Percentiles rank a stretch among this genome's conserved stretches.
Evolutionary conservation across 1,140 invertebrate species (phyloP).

Genomic region (Leptinotarsa lineolata): DNA sequence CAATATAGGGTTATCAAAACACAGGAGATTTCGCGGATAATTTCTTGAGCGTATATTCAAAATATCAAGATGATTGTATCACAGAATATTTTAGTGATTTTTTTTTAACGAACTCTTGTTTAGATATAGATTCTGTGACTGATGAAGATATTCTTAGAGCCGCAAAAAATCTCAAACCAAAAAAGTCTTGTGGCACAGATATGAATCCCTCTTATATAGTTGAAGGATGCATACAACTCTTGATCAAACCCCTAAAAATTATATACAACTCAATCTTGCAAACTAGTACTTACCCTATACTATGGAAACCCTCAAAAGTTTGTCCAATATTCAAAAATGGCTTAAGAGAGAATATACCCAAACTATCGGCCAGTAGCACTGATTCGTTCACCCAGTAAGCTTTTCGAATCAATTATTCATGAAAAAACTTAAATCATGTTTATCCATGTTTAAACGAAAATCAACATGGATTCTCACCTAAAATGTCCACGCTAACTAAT

Average conservation of each 20-base stretch:
- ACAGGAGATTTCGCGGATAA: conserved; percentile 8
- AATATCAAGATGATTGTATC: conserved; percentile 2
- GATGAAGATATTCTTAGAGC: conserved; percentile 20
- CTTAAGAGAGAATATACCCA: conserved; percentile 12
- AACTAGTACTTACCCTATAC: too few species aligned
- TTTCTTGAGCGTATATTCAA: too few species aligned
- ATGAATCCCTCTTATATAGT: conserved; percentile 10
- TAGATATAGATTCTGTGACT: conserved; percentile 7
- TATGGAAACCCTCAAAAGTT: conserved; percentile 19
- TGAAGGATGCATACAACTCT: conserved; percentile 15
- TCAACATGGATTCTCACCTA: conserved; percentile 17
- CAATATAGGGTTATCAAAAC: conserved; percentile 10
- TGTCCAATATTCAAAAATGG: conserved; percentile 22
- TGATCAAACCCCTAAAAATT: conserved; percentile 13
- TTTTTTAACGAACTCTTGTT: conserved; percentile 18
- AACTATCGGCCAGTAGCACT: conserved; percentile 21
- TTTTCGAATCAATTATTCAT: too few species aligned
- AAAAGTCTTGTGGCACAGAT: conserved; percentile 1
- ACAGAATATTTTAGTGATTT: conserved; percentile 4
- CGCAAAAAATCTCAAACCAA: conserved; percentile 18
- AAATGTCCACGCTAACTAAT: conserved; percentile 11
- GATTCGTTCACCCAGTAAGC: conserved; percentile 11
- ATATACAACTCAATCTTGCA: conserved; percentile 14
- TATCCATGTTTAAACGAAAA: conserved; percentile 20
- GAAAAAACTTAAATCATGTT: conserved; percentile 17